Conservation (phyloP, 2,113 vertebrate species). For the Colossoma macropomum region DNA sequence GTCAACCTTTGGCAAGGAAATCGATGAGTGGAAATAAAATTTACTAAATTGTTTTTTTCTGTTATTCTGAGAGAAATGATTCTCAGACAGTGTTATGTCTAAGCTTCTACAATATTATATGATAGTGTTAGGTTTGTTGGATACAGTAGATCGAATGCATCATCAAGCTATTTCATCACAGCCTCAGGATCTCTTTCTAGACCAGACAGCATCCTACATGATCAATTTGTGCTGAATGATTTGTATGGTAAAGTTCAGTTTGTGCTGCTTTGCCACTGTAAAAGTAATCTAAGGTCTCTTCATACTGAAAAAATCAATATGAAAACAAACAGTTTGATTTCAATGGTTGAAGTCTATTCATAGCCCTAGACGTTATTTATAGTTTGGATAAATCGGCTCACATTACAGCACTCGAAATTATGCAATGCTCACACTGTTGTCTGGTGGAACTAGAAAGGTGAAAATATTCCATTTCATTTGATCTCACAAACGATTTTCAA, state of each 20-base stretch:
- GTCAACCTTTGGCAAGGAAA: background rate
- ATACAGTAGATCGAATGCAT: background rate
- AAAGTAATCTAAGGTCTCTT: background rate
- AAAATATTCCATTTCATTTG: background rate
- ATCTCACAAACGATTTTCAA: constrained; percentile 10
- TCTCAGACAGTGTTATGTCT: background rate
- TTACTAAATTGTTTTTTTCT: background rate
- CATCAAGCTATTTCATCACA: background rate
- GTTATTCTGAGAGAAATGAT: background rate
- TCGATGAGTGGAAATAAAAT: constrained; percentile 11
- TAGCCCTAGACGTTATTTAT: background rate
- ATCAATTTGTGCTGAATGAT: background rate
- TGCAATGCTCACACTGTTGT: background rate
- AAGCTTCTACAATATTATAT: background rate
- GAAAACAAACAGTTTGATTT: background rate
- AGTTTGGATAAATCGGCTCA: background rate
- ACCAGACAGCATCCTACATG: background rate
- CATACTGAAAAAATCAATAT: background rate
- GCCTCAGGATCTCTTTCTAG: background rate
- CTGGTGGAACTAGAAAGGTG: background rate
- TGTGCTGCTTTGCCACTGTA: background rate
- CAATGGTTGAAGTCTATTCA: background rate
- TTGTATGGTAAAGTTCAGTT: background rate
- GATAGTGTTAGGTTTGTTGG: background rate
- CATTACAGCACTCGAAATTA: background rate